These are phyloP conservation scores for Thelaira solivaga DNA, from an alignment of 2,888 invertebrate species.

Conservation along the genomic window DNA sequence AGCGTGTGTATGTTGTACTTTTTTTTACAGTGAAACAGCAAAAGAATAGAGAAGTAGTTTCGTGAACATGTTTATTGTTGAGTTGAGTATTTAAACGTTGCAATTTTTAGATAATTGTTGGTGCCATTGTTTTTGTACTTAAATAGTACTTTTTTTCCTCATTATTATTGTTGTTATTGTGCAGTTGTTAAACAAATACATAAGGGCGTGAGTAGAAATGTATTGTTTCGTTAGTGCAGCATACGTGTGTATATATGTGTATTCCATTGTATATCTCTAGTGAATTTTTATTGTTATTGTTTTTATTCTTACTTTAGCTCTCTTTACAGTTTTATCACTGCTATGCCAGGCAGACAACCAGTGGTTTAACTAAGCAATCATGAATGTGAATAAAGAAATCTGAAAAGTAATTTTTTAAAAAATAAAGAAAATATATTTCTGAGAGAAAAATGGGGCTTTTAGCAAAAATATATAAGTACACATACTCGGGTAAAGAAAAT, in stretches of 20 bases:
- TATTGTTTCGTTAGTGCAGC: constrained; percentile 10
- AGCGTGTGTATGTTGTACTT: background rate
- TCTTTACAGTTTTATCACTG: constrained; percentile 40
- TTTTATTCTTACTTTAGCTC: background rate
- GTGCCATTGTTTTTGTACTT: constrained; percentile 36
- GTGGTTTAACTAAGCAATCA: background rate
- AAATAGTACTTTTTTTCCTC: too few relatives aligned
- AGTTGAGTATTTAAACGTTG: constrained; percentile 69
- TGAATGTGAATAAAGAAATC: background rate
- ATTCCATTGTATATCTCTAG: constrained; percentile 1
- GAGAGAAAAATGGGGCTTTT: too few relatives aligned
- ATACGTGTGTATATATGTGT: background rate
- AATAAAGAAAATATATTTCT: too few relatives aligned
- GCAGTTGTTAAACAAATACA: background rate
- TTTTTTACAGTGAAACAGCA: background rate
- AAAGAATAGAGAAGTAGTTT: background rate
- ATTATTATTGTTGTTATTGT: constrained; percentile 8
- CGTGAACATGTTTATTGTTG: constrained; percentile 29
- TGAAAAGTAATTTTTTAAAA: background rate
- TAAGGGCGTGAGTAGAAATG: background rate
- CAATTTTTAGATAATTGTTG: constrained; percentile 67
- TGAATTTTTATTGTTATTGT: too few relatives aligned
- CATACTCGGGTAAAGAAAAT: too few relatives aligned
- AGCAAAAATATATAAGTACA: too few relatives aligned
- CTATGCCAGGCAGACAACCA: constrained; percentile 9